These are phyloP conservation scores for Cyclargus thomasi DNA, from an alignment of 1,140 invertebrate genomes.

Conservation along the genomic window DNA sequence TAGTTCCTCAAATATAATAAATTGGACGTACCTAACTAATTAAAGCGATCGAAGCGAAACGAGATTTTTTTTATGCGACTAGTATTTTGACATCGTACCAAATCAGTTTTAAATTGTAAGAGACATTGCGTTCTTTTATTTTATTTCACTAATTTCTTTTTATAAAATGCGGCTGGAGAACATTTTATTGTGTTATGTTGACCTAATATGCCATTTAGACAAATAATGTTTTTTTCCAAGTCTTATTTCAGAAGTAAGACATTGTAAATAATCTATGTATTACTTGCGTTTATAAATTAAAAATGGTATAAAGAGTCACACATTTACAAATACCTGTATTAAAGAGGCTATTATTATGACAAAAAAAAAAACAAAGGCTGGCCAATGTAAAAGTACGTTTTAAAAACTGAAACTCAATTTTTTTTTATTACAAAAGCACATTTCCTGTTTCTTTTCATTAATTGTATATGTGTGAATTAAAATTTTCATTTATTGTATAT, in stretches of 20 bases:
- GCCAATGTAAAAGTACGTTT: too few species aligned
- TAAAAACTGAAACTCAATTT: too few species aligned
- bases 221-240: background rate
- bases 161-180: background rate
- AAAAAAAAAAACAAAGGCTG: too few species aligned
- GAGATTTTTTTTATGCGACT: background rate
- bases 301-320: constrained; percentile 1
- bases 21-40: background rate
- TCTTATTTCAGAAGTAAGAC: constrained; percentile 2
- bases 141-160: background rate
- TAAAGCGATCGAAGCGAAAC: background rate
- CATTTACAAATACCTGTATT: background rate
- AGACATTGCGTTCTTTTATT: background rate
- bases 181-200: background rate
- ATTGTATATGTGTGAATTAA: constrained; percentile 4
- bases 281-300: constrained; percentile 1
- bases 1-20: background rate
- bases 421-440: background rate
- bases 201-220: constrained; percentile 3
- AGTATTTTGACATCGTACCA: background rate
- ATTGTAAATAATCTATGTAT: constrained; percentile 12
- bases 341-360: background rate
- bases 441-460: constrained; percentile 17
- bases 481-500: background rate
- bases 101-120: background rate